Base-by-base conservation (phyloP, 2,113 vertebrate species). In the Centrocercus urophasianus region DNA sequence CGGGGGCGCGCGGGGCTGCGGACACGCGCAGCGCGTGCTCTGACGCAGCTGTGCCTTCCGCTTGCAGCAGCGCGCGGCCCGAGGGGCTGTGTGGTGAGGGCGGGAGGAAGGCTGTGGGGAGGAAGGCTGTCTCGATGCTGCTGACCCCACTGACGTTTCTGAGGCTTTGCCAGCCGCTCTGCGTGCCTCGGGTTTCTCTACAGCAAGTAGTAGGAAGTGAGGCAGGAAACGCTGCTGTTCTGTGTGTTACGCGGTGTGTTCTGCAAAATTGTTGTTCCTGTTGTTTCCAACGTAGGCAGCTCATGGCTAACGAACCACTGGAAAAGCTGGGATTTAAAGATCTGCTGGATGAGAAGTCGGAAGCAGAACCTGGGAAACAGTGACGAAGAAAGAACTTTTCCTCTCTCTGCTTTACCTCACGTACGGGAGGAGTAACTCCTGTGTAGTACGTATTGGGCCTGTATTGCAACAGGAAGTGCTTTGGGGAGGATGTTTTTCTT, bases 251-350 rank as follows among this genome's bases (percentile, higher is more conserved):
- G 40, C n/a, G 36, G 22, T 40, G 10, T 67, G 8, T 83, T 86
- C 40, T 76, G 24, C 24, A 5, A 70, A 86, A 30, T 25, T 20
- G 56, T n/a, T 59, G 30, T n/a, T 71, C 30, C 75, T 78, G 10
- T 10, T 87, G 54, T 91, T 88, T 86, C 87, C 95, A 50, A 66
- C 38, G 9, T 89, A 99, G 99, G 97, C 98, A 99, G 56, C 97
- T 99, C 77, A 99, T 99, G 99, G 95, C 98, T 43, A 98, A 97
- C 2, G 99, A 99, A 65, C 98, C 99, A 1, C 89, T 99, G 96
- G 98, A 98, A 88, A 99, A 98, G 90, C 92, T 99, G 82, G 99
- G 99, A 61, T 99, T 98, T 89, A 98, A 97, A 93, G 99, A 99
- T 86, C 77, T 99, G 72, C 66, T 96, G 32, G 97, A 98, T 60